phyloP scores from a whole-genome alignment of 2,888 invertebrate species.

The Cybosia mesomella region DNA sequence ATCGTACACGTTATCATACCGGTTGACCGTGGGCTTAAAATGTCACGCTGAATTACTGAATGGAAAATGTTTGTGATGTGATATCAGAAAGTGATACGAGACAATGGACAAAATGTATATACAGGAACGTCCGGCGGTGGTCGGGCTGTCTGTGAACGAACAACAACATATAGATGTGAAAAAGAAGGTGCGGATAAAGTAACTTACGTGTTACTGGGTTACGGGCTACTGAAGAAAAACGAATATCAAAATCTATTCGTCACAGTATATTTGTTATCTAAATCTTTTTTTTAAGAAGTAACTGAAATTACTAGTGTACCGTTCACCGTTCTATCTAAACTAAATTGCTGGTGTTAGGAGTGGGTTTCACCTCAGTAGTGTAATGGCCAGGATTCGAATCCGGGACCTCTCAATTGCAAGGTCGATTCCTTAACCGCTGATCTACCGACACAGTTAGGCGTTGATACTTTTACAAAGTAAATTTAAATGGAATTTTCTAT shows the following conservation, averaged over 20 bases:
- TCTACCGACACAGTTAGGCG: no score
- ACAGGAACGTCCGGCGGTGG: conserved; percentile 12
- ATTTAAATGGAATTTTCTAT: neutral
- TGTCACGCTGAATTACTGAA: conserved; percentile 42
- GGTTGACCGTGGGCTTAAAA: conserved; percentile 66
- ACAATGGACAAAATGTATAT: conserved; percentile 18
- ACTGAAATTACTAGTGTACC: no score
- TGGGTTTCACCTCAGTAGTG: no score
- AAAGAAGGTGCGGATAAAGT: neutral
- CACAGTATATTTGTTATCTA: neutral
- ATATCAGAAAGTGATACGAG: conserved; percentile 29
- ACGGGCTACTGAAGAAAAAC: neutral
- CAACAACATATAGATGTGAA: neutral
- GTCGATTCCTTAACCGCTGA: no score
- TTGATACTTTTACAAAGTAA: neutral
- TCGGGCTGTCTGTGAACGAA: neutral
- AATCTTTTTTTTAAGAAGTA: no score
- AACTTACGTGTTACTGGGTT: neutral
- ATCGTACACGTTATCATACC: conserved; percentile 35
- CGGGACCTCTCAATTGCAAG: no score
- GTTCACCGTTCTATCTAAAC: no score
- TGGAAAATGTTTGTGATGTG: conserved; percentile 2
- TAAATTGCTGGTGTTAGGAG: no score
- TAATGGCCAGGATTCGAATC: no score
- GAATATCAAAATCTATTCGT: neutral